A percentile compares a stretch with the other conserved stretches of the same genome.
These are phyloP conservation scores for Hipposideros larvatus DNA, from an alignment of 2,797 vertebrate genomes.

Conservation along the genomic window DNA sequence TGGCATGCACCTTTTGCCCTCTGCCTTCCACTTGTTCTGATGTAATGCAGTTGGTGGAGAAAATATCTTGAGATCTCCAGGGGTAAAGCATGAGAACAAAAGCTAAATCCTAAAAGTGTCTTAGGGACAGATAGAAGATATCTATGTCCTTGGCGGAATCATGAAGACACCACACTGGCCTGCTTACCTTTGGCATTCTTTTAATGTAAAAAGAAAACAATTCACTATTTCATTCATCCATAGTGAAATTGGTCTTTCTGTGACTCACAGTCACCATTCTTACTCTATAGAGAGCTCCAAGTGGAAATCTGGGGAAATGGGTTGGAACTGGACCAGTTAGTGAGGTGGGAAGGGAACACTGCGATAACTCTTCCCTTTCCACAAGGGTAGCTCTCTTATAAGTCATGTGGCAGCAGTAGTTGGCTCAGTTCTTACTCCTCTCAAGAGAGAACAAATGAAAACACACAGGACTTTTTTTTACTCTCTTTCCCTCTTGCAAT, in stretches of 20 bases:
- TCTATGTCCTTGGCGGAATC: not conserved
- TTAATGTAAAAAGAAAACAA: not conserved
- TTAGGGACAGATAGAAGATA: not conserved
- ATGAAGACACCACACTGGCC: not conserved
- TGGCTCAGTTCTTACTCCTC: not conserved
- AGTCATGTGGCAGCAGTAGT: not conserved
- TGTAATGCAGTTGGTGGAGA: not conserved
- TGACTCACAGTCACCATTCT: not conserved
- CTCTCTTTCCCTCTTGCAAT: not conserved
- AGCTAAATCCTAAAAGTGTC: not conserved
- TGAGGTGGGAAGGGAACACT: not conserved
- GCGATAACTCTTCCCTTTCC: not conserved
- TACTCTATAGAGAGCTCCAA: not conserved
- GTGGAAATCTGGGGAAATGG: not conserved
- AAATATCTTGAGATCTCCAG: conserved; percentile 18
- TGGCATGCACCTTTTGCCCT: not conserved
- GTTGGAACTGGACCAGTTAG: not conserved
- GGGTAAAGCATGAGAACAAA: not conserved
- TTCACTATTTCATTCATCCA: not conserved
- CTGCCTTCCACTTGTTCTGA: not conserved
- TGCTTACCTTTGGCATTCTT: not conserved
- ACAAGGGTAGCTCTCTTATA: not conserved
- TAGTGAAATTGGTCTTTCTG: not conserved
- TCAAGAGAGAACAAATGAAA: not conserved
- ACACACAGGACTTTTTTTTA: not conserved